Evolutionary conservation across 1,140 invertebrate genomes (phyloP).

Genomic region (Anastrepha obliqua): DNA sequence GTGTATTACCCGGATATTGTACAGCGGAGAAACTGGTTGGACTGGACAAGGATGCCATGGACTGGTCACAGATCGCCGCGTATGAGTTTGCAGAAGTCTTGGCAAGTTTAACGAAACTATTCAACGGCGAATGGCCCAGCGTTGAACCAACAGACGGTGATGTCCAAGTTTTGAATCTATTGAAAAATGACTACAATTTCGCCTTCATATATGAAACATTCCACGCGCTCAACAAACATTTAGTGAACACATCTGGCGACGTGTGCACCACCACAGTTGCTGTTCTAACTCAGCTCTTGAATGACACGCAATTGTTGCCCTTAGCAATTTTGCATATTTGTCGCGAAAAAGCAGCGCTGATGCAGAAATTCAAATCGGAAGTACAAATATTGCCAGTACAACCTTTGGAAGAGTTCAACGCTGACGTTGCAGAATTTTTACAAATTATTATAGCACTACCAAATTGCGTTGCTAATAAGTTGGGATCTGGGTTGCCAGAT

Average conservation of each 20-base stretch:
- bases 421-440: conserved; percentile 73
- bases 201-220: conserved; percentile 62
- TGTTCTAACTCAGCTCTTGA: conserved; percentile 57
- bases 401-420: conserved; percentile 63
- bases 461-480: conserved; percentile 80
- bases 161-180: conserved; percentile 65
- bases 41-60: conserved; percentile 69
- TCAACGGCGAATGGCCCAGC: conserved; percentile 77
- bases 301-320: conserved; percentile 63
- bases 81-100: conserved; percentile 75
- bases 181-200: conserved; percentile 67
- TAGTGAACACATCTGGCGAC: neutral
- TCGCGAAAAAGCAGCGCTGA: conserved; percentile 59
- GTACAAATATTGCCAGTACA: conserved; percentile 63
- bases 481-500: conserved; percentile 76
- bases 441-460: conserved; percentile 81
- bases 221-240: conserved; percentile 59
- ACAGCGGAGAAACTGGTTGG: conserved; percentile 79
- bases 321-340: conserved; percentile 63
- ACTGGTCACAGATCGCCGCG: conserved; percentile 73
- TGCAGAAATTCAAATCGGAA: conserved; percentile 62
- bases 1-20: conserved; percentile 78
- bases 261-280: neutral
- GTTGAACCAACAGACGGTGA: conserved; percentile 42
- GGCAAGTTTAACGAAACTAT: conserved; percentile 74